Evolutionary conservation across 1,140 invertebrate species (phyloP).

Genomic region (Brachionus paranguensis): DNA sequence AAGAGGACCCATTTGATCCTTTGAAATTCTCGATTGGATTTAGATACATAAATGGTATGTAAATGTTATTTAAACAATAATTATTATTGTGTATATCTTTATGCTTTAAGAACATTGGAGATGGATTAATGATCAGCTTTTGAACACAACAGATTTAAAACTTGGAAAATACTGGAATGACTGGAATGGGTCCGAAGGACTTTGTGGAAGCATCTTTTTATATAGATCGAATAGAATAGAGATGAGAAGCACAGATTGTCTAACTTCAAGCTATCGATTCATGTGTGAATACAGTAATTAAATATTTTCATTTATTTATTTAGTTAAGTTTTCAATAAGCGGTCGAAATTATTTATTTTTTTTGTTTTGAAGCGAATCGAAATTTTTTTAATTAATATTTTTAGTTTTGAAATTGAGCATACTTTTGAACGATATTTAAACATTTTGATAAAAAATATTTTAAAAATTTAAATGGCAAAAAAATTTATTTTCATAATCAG

Average conservation of each 20-base stretch:
- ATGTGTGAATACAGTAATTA: slow-evolving; percentile 39
- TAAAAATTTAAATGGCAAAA: no score
- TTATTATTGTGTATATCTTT: neutral
- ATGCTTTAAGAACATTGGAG: neutral
- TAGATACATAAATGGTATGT: slow-evolving; percentile 4
- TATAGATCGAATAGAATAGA: neutral
- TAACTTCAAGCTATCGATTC: slow-evolving; percentile 2
- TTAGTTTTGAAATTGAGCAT: no score
- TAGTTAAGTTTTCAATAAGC: no score
- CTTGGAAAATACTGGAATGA: neutral
- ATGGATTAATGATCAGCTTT: neutral
- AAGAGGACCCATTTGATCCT: slow-evolving; percentile 9
- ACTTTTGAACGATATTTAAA: no score
- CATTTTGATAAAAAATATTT: no score
- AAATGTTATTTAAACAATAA: neutral
- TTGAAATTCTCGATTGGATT: slow-evolving; percentile 32
- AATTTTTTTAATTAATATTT: no score
- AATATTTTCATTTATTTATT: no score
- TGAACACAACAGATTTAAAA: neutral
- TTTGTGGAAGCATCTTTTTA: slow-evolving; percentile 23
- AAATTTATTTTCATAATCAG: no score
- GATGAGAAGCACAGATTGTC: slow-evolving; percentile 26
- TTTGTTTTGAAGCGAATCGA: no score
- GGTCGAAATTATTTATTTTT: no score
- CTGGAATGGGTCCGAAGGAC: slow-evolving; percentile 12